phyloP scores from a whole-genome alignment of 2,888 invertebrate species.

The Argyra leucocephala region DNA sequence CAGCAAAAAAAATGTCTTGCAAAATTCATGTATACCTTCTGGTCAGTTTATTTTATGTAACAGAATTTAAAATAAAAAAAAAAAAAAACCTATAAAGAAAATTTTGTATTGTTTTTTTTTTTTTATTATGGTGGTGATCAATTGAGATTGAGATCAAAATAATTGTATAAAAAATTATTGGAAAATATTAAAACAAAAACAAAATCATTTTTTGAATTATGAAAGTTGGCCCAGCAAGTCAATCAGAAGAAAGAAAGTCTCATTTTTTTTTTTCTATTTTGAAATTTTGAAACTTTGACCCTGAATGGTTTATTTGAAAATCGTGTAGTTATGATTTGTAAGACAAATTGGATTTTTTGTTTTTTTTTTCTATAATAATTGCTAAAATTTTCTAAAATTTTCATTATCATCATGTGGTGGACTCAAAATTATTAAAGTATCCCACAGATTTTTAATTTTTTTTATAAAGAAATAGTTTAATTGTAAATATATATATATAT shows the following conservation, averaged over 20 bases:
- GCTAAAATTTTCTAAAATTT: background rate
- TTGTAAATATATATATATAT: background rate
- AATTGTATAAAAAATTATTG: background rate
- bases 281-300: background rate
- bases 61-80: too few relatives aligned
- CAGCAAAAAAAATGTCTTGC: too few relatives aligned
- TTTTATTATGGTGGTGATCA: background rate
- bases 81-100: too few relatives aligned
- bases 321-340: background rate
- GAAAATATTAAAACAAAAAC: too few relatives aligned
- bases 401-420: background rate
- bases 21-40: too few relatives aligned
- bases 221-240: too few relatives aligned
- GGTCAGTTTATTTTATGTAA: too few relatives aligned
- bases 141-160: background rate
- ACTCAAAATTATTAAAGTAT: background rate
- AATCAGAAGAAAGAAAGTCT: too few relatives aligned
- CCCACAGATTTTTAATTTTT: background rate
- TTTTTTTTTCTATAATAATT: background rate
- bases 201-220: too few relatives aligned
- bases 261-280: background rate
- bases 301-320: background rate
- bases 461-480: background rate
- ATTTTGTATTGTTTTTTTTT: too few relatives aligned
- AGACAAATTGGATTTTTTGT: background rate